Evolutionary conservation across 2,888 invertebrate species (phyloP).

Genomic region (Rapana venosa): DNA sequence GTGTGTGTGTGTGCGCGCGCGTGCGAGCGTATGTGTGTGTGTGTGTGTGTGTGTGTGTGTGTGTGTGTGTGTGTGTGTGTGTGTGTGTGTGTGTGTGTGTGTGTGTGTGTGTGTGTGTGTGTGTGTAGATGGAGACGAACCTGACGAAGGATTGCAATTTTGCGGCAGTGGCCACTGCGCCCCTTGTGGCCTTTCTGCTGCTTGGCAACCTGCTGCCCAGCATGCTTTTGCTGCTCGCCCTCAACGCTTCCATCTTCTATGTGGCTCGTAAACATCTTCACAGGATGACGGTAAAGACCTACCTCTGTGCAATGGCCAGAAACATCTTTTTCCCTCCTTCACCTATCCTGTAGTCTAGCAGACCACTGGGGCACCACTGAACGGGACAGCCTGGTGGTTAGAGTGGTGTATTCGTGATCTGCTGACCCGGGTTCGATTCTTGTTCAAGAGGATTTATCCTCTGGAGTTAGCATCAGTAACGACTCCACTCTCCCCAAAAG

Average conservation of each 20-base stretch:
- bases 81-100: not conserved
- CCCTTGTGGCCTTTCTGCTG: slow-evolving; percentile 29
- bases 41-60: not conserved
- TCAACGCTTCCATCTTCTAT: slow-evolving; percentile 30
- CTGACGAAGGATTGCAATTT: slow-evolving; percentile 20
- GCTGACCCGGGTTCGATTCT: too few relatives aligned
- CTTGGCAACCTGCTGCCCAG: slow-evolving; percentile 39
- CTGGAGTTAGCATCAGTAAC: too few relatives aligned
- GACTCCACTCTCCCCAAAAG: too few relatives aligned
- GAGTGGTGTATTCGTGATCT: too few relatives aligned
- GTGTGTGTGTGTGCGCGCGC: not conserved
- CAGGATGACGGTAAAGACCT: slow-evolving; percentile 6
- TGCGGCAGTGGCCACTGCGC: slow-evolving; percentile 1
- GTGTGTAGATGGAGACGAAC: not conserved
- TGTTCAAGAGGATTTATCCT: too few relatives aligned
- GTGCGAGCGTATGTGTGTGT: not conserved
- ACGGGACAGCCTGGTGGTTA: too few relatives aligned
- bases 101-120: not conserved
- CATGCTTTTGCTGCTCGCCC: slow-evolving; percentile 31
- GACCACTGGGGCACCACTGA: too few relatives aligned
- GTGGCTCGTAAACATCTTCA: slow-evolving; percentile 32
- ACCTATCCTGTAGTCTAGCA: too few relatives aligned
- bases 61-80: not conserved
- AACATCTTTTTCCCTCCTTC: too few relatives aligned
- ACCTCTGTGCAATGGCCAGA: too few relatives aligned